phyloP scores from a whole-genome alignment of 2,113 vertebrate species.

The Syrrhaptes paradoxus region DNA sequence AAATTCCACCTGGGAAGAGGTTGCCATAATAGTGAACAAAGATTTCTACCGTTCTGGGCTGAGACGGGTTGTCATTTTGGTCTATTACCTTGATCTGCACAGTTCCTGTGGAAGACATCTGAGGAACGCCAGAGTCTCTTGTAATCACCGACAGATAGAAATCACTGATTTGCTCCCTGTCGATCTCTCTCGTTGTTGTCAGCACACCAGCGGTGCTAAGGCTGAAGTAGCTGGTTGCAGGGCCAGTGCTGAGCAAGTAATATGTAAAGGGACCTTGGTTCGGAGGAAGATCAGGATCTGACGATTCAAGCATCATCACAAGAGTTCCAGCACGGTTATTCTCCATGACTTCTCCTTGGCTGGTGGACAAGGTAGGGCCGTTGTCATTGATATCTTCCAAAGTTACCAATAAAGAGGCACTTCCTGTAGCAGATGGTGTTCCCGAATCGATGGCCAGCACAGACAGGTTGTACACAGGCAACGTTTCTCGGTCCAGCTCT shows the following conservation, averaged over 20 bases:
- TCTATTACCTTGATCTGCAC: constrained; percentile 89
- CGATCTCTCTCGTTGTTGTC: constrained; percentile 90
- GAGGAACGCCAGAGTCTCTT: constrained; percentile 90
- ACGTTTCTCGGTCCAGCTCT: constrained; percentile 88
- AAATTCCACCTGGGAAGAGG: constrained; percentile 89
- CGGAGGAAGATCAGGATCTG: constrained; percentile 91
- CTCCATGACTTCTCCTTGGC: constrained; percentile 90
- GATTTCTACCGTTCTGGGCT: constrained; percentile 89
- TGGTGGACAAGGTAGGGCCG: constrained; percentile 84
- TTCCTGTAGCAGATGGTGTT: constrained; percentile 88
- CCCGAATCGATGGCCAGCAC: constrained; percentile 91
- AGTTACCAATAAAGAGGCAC: constrained; percentile 86
- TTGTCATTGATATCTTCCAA: constrained; percentile 98
- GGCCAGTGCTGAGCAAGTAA: constrained; percentile 86
- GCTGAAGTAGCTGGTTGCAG: constrained; percentile 89
- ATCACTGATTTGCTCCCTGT: constrained; percentile 91
- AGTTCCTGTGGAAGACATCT: constrained; percentile 96
- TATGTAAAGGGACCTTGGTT: constrained; percentile 94
- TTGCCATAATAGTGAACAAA: constrained; percentile 93
- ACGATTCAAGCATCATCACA: constrained; percentile 84
- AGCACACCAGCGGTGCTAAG: constrained; percentile 86
- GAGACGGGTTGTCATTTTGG: constrained; percentile 96
- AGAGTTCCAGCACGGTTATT: constrained; percentile 87
- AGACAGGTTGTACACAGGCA: constrained; percentile 90
- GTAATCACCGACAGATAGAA: constrained; percentile 92